Base-by-base conservation (phyloP, 2,888 invertebrate species). In the Baronia brevicornis region DNA sequence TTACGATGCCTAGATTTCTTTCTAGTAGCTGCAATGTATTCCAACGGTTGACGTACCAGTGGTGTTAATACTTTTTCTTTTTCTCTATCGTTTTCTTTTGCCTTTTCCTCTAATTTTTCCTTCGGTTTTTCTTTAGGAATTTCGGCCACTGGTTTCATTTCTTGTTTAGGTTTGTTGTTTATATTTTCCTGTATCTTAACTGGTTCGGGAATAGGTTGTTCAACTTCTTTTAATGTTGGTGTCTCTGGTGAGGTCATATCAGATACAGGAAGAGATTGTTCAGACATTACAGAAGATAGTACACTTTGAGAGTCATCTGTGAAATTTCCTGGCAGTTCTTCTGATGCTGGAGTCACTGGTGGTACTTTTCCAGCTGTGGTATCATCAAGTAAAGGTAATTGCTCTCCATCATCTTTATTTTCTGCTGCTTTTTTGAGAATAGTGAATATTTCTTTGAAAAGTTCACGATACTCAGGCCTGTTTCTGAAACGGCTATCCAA, bases 391-490 rank as follows among this genome's bases (percentile, higher is more conserved):
- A 91, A 65, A 0, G 93, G 92, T 15, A 91, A 72, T 48, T 90
- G 90, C 47, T 93, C 93, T 11, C 91, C 91, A 42, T 92, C 92
- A 39, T 92, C 92, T 61, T 93, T 93, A 40, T 91, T 92, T 49
- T 91, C 92, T 1, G 93, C 93, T 0, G 94, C 93, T 49, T 93
- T 90, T 62, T 94, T 94, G 7, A 95, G 74, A 4, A 93, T 92
- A 10, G 89, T 89, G 63, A 94, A 94, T 39, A 95, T 94, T 65
- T 95, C 94, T 49, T 91, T 91, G 67, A 94, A 95, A 3, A 94
- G 65, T 52, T 91, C 90, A 2, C 91, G 86, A 61, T 94, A 93
- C 57, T 94, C 93, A 0, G 94, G 94, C 13, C 92, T 88, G 62
- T 93, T 92, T 8, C 91, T 88, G 86, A 94, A 94, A 31, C 92